Conservation (phyloP, 2,888 invertebrate genomes). For the Himalopsyche kuldschensis region DNA sequence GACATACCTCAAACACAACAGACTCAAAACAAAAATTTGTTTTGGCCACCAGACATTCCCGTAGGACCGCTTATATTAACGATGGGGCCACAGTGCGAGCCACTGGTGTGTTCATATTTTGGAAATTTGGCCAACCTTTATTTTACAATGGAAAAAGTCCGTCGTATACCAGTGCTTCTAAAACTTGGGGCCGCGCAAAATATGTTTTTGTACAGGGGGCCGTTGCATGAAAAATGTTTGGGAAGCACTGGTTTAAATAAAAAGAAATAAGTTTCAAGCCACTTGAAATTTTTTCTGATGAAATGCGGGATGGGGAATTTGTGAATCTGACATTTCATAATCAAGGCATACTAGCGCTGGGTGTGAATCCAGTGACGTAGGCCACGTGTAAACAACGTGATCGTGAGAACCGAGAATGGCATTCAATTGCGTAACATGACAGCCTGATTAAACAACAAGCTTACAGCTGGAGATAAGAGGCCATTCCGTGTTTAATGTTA, state of each 20-base stretch:
- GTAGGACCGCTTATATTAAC: no score
- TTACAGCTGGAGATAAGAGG: not conserved
- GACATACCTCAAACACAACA: no score
- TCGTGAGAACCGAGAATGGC: not conserved
- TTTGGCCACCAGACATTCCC: no score
- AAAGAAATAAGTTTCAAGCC: no score
- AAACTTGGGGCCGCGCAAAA: no score
- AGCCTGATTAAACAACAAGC: not conserved
- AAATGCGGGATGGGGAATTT: not conserved
- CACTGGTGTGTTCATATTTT: no score
- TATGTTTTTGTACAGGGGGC: no score
- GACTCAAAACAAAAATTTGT: no score
- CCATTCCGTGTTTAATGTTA: not conserved
- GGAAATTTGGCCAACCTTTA: not conserved
- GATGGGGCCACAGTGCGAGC: no score
- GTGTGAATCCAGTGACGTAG: not conserved
- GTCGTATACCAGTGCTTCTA: no score
- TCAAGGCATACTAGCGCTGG: not conserved
- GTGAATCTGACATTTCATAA: not conserved
- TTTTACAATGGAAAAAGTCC: not conserved
- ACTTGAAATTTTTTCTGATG: not conserved
- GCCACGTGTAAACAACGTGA: not conserved
- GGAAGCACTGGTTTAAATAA: no score
- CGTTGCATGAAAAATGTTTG: no score
- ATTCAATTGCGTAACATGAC: not conserved